Conservation (phyloP, 92 coral and sea anemone genomes). For the Siderastrea siderea region DNA sequence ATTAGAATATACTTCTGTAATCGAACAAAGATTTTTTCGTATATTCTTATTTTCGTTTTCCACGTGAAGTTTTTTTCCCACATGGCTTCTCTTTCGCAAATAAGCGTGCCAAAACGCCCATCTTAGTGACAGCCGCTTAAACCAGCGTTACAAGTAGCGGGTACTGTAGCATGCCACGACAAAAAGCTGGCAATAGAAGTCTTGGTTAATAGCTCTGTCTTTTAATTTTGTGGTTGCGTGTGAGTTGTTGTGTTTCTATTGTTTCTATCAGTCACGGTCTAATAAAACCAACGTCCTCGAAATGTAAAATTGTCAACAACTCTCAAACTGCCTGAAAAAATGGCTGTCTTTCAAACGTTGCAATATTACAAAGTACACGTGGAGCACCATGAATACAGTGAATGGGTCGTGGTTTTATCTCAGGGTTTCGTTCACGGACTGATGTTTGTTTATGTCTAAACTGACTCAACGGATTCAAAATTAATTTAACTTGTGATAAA, state of each 20-base stretch:
- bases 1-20: not conserved
- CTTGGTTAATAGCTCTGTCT: not conserved
- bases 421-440: not conserved
- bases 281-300: not conserved
- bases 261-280: not conserved
- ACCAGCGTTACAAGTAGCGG: not conserved
- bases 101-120: not conserved
- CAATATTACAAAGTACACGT: conserved; percentile 4
- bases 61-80: not conserved
- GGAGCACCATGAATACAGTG: conserved; percentile 16
- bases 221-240: not conserved
- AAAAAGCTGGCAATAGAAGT: too few relatives aligned
- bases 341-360: conserved; percentile 6
- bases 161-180: not conserved
- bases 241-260: not conserved
- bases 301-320: not conserved
- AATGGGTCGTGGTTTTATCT: not conserved
- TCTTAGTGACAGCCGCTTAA: not conserved
- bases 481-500: conserved; percentile 6
- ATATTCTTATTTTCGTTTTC: not conserved
- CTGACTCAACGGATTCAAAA: not conserved
- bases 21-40: not conserved
- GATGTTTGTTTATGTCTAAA: not conserved
- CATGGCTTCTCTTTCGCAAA: not conserved
- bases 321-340: not conserved